These are phyloP conservation scores for Anguilla megastoma DNA, from an alignment of 2,797 vertebrate genomes.

Conservation along the genomic window DNA sequence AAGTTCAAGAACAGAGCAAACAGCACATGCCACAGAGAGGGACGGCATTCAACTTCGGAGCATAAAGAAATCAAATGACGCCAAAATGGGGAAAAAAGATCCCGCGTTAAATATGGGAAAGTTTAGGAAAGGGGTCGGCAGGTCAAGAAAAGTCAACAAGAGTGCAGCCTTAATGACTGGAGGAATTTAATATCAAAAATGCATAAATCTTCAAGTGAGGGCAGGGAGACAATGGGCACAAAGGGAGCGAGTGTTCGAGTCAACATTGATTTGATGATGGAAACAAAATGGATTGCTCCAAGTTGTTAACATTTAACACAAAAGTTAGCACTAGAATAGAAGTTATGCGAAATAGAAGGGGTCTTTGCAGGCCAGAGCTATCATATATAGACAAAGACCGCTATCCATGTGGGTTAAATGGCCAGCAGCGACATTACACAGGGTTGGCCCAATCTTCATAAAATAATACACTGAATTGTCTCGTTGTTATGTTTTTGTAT, in stretches of 20 bases:
- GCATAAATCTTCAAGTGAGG: constrained; percentile 94
- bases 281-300: constrained; percentile 75
- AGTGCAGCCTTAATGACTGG: constrained; percentile 89
- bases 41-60: constrained; percentile 70
- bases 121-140: constrained; percentile 80
- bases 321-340: constrained; percentile 80
- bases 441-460: neutral
- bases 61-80: constrained; percentile 64
- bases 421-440: neutral
- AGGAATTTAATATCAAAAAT: constrained; percentile 99
- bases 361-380: constrained; percentile 51
- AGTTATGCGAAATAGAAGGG: constrained; percentile 59
- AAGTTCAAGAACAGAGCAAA: constrained; percentile 99
- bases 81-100: constrained; percentile 62
- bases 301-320: constrained; percentile 87
- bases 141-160: constrained; percentile 99
- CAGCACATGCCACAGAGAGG: constrained; percentile 87
- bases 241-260: constrained; percentile 82
- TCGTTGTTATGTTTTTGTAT: neutral
- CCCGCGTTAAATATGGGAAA: constrained; percentile 92
- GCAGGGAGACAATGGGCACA: constrained; percentile 85
- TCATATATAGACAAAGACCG: constrained; percentile 46
- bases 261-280: constrained; percentile 85
- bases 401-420: constrained; percentile 38
- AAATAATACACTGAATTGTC: neutral